Evolutionary conservation across 2,888 invertebrate species (phyloP).

Genomic region (Drosophila diplacantha): DNA sequence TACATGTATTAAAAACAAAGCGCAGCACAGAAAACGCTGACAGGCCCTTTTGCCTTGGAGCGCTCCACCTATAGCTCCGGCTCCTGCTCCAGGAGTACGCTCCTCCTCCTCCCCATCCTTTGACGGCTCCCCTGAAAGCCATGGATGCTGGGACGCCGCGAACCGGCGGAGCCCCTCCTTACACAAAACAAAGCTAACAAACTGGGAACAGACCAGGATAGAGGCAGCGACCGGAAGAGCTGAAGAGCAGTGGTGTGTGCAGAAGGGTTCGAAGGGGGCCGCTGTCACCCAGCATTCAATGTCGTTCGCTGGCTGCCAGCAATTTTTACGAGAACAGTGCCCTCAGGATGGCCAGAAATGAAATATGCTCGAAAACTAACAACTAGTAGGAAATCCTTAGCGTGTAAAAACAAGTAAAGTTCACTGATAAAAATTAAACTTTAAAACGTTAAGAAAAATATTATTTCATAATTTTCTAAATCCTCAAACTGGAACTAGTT

Average conservation of each 20-base stretch:
- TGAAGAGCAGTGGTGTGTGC: background rate
- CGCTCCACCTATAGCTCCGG: conserved; percentile 1
- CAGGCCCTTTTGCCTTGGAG: conserved; percentile 49
- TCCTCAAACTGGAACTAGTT: background rate
- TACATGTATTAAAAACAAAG: conserved; percentile 70
- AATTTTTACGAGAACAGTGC: conserved; percentile 23
- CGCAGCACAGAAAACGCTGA: conserved; percentile 64
- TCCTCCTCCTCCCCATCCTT: background rate
- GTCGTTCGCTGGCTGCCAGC: conserved; percentile 28
- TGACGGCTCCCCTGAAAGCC: conserved; percentile 13
- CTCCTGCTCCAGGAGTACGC: background rate
- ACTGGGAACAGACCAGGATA: conserved; percentile 51
- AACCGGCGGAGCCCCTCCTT: conserved; percentile 21
- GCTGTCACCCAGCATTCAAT: conserved; percentile 35
- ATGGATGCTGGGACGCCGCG: conserved; percentile 13
- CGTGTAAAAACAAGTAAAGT: background rate
- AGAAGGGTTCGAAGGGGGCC: conserved; percentile 7
- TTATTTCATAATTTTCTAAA: background rate
- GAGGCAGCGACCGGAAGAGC: conserved; percentile 38
- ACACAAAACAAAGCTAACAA: conserved; percentile 66
- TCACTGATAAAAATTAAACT: background rate
- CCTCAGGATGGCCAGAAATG: background rate
- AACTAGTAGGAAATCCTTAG: background rate
- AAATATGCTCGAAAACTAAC: background rate
- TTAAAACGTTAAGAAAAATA: background rate